Percentiles rank a stretch among this genome's conserved stretches.
Evolutionary conservation across 2,797 vertebrate species (phyloP).

Genomic region (Muraenolepis orangiensis): DNA sequence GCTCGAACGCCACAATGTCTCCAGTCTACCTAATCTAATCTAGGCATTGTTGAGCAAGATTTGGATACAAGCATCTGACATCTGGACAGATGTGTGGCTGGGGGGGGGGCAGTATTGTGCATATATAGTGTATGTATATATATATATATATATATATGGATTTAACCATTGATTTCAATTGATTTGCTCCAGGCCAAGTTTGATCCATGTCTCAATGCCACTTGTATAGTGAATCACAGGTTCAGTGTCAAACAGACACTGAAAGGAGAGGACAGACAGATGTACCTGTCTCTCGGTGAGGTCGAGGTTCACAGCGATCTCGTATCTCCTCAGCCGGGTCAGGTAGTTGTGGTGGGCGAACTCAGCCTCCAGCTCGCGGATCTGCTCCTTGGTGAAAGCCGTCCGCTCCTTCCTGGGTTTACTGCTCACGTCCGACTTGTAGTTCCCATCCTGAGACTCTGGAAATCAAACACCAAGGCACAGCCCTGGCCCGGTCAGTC

Average conservation of each 20-base stretch:
- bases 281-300: conserved; percentile 98
- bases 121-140: too few relatives aligned
- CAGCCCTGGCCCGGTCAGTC: conserved; percentile 51
- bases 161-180: background rate
- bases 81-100: background rate
- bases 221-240: background rate
- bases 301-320: conserved; percentile 98
- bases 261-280: background rate
- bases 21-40: background rate
- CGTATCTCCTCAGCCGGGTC: conserved; percentile 95
- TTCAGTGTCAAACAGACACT: background rate
- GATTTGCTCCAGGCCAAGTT: background rate
- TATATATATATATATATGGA: background rate
- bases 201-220: background rate
- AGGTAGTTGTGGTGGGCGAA: conserved; percentile 99
- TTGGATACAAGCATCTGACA: background rate
- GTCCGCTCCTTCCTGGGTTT: conserved; percentile 98
- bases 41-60: background rate
- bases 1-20: background rate
- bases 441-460: conserved; percentile 98
- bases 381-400: conserved; percentile 99
- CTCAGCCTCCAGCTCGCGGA: conserved; percentile 97
- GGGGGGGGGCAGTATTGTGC: conserved; percentile 22
- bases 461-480: conserved; percentile 67
- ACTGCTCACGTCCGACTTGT: conserved; percentile 95